Conservation (phyloP, 2,888 invertebrate genomes). For the Hypercompe scribonia region DNA sequence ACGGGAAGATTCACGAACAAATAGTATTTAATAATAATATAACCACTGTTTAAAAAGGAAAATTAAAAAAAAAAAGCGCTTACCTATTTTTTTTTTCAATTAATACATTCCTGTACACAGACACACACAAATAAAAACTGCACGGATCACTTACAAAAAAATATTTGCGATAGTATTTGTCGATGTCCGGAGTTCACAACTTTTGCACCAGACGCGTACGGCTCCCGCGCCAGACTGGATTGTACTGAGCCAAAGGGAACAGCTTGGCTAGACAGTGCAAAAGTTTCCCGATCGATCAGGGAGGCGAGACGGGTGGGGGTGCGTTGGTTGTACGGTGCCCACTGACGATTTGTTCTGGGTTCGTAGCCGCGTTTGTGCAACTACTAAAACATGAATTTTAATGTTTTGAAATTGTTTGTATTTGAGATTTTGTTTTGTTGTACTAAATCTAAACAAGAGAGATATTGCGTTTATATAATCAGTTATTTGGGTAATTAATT, state of each 20-base stretch:
- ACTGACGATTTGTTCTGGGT: background rate
- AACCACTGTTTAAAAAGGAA: no score
- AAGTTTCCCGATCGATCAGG: conserved; percentile 23
- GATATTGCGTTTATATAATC: no score
- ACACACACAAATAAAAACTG: background rate
- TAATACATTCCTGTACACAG: background rate
- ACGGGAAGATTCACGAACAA: no score
- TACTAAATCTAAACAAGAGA: no score
- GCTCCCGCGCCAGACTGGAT: background rate
- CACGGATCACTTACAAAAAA: background rate
- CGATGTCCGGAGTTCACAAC: background rate
- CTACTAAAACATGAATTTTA: no score
- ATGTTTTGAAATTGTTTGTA: no score
- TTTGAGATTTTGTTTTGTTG: no score
- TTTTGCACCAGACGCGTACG: conserved; percentile 9
- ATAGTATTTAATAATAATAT: no score
- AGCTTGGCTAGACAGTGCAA: conserved; percentile 15
- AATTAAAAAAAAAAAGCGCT: background rate
- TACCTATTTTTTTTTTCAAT: background rate
- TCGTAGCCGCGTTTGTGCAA: background rate
- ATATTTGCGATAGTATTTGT: background rate
- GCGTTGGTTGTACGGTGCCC: background rate
- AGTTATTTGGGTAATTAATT: no score
- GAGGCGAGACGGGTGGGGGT: conserved; percentile 5
- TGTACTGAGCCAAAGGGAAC: conserved; percentile 11